Percentiles rank a stretch among this genome's conserved stretches.
These are phyloP conservation scores for Arctia plantaginis DNA, from an alignment of 2,888 invertebrate genomes.

Conservation along the genomic window DNA sequence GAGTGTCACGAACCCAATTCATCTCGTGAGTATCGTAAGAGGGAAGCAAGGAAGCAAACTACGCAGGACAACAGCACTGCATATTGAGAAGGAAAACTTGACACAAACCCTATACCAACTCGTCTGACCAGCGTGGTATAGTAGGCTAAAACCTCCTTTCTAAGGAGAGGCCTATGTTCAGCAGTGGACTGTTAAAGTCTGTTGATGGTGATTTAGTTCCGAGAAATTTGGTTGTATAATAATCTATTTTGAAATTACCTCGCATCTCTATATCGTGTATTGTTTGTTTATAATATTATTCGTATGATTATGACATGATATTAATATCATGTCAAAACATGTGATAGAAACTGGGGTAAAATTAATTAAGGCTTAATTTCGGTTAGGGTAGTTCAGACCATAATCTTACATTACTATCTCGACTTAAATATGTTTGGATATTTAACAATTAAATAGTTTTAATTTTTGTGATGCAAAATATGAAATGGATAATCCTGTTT, in stretches of 20 bases:
- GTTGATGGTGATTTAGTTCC: neutral
- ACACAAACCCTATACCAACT: no score
- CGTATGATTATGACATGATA: neutral
- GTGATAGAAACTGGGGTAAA: neutral
- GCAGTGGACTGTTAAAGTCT: no score
- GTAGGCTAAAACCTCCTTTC: no score
- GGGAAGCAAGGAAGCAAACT: no score
- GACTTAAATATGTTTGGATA: neutral
- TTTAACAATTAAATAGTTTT: neutral
- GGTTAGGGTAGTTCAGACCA: neutral
- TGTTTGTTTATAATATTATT: neutral
- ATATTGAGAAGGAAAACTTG: no score
- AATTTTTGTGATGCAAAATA: neutral
- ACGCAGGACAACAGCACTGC: no score
- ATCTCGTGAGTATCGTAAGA: no score
- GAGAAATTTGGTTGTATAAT: neutral
- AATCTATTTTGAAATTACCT: slow-evolving; percentile 4
- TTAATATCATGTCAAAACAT: neutral
- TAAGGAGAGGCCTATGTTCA: no score
- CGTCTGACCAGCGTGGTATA: no score
- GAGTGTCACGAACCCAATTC: no score
- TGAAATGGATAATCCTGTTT: no score
- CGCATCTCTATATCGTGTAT: slow-evolving; percentile 4
- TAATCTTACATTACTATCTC: neutral
- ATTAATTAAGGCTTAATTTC: neutral